phyloP scores from a whole-genome alignment of 2,113 vertebrate genomes.

The Genyomyrus donnyi region DNA sequence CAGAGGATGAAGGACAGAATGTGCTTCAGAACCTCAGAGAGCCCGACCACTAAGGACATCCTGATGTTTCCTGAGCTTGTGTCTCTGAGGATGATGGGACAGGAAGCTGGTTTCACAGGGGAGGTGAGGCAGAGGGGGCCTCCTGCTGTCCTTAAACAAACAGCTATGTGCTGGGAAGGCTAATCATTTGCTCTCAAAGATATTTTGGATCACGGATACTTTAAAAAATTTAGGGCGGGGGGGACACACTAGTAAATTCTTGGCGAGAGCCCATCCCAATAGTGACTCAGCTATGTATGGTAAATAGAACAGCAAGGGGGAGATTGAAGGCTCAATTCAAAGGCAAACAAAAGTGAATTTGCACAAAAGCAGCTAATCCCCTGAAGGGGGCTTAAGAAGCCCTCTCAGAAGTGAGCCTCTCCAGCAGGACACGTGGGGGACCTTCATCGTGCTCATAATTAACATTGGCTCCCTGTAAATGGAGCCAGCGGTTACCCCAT shows the following conservation, averaged over 20 bases:
- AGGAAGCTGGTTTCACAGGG: not conserved
- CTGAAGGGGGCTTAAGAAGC: slow-evolving; percentile 58
- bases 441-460: slow-evolving; percentile 52
- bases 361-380: slow-evolving; percentile 46
- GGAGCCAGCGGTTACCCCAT: slow-evolving; percentile 42
- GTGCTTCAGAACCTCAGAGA: not conserved
- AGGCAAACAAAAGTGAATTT: slow-evolving; percentile 33
- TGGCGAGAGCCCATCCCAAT: slow-evolving; percentile 8
- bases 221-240: not conserved
- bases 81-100: not conserved
- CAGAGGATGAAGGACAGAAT: not conserved
- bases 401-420: slow-evolving; percentile 42
- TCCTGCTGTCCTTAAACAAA: not conserved
- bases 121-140: not conserved
- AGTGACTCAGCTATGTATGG: slow-evolving; percentile 15
- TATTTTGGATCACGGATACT: not conserved
- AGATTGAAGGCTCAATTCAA: slow-evolving; percentile 1
- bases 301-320: slow-evolving; percentile 24
- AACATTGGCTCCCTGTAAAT: slow-evolving; percentile 52
- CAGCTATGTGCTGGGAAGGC: not conserved
- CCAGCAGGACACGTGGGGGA: slow-evolving; percentile 34
- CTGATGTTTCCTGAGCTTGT: not conserved
- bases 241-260: slow-evolving; percentile 10
- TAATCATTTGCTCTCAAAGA: not conserved
- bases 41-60: not conserved